Base-by-base conservation (phyloP, 1,140 invertebrate species). In the Lepidurus packardi region DNA sequence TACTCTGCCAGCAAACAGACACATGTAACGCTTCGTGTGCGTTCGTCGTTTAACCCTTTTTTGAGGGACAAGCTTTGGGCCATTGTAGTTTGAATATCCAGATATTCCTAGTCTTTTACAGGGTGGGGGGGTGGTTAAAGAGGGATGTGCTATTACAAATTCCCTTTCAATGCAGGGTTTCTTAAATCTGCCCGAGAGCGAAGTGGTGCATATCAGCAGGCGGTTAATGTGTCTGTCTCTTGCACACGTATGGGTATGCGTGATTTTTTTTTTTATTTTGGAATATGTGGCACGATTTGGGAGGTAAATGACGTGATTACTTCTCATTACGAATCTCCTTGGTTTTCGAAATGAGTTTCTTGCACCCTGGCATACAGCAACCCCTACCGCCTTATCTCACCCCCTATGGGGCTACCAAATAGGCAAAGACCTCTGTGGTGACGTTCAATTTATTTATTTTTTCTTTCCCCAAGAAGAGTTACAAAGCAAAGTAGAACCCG, bases 221-320 rank as follows among this genome's bases (percentile, higher is more conserved):
- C 53, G 53, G 53, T 65, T 65, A 65, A 65, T 65, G 53, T 65
- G 16, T 65, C 21, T 65, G 53, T 65, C 53, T 65, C 53, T 21
- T 65, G 5, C 53, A 65, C 53, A 21, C 53, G 53, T 65, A 65
- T 65, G 53, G 16, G 53, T 16, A 7, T 9, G 1, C 0, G 53
- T 21, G 3, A 0, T 34, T 34, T 25, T 34, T n/a, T n/a, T 34
- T 34, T 34, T 2, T 34, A 34, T 65, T 13, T 65, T 65, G 6
- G 21, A 65, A 21, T n/a, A 65, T 65, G 53, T 65, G 53, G 1
- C 53, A 65, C 53, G 53, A 65, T 65, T 65, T 65, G 53, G 53
- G 53, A 65, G 53, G 53, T 65, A 65, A 65, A n/a, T 65, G 53
- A 65, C 53, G 53, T 65, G 53, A 65, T 65, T 65, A 65, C 53